phyloP scores from a whole-genome alignment of 2,888 invertebrate genomes.

The Ceriagrion tenellum region DNA sequence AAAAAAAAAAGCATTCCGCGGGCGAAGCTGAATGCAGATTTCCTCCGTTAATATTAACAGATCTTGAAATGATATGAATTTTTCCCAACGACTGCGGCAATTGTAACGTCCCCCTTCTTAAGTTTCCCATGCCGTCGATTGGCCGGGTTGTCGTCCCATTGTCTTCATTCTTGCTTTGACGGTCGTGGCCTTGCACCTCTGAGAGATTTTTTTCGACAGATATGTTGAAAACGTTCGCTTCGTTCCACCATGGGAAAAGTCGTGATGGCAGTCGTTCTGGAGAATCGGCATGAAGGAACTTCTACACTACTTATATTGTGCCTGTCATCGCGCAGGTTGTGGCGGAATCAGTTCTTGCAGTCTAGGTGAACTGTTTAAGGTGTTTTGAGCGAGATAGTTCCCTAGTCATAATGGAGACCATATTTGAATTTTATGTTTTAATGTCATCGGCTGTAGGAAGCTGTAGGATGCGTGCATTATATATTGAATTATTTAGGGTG shows the following conservation, averaged over 20 bases:
- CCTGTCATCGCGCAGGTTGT: too few species aligned
- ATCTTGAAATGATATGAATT: not conserved
- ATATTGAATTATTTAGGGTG: too few species aligned
- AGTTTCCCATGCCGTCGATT: constrained; percentile 27
- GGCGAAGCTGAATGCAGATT: not conserved
- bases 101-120: not conserved
- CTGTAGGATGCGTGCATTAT: too few species aligned
- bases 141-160: not conserved
- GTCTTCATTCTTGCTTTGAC: not conserved
- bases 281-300: not conserved
- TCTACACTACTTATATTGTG: too few species aligned
- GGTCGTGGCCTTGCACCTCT: not conserved
- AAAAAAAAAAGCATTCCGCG: not conserved
- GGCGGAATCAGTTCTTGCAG: too few species aligned
- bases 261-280: not conserved
- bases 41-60: not conserved
- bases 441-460: too few species aligned
- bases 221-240: not conserved
- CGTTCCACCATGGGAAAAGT: not conserved
- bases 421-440: too few species aligned
- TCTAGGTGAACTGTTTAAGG: too few species aligned
- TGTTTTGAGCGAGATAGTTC: too few species aligned
- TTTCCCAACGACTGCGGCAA: not conserved
- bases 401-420: too few species aligned
- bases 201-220: constrained; percentile 17